These are phyloP conservation scores for Drosophila aff. DNA, from an alignment of 1,140 invertebrate species.

Conservation along the genomic window DNA sequence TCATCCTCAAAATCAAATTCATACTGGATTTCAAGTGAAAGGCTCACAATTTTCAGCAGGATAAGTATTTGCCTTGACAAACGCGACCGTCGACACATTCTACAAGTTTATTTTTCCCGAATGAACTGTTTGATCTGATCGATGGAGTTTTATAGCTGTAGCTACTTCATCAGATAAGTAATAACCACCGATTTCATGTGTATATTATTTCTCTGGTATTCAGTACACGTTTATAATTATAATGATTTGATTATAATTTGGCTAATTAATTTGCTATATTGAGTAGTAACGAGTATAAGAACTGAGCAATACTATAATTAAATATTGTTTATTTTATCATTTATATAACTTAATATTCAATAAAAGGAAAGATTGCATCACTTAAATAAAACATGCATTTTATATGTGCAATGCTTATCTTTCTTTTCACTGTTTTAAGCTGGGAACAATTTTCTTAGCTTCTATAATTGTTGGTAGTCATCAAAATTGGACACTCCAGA, in stretches of 20 bases:
- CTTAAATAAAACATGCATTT: no score
- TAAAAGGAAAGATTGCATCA: no score
- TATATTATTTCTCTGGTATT: background rate
- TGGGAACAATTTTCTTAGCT: background rate
- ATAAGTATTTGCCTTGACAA: background rate
- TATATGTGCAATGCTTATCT: background rate
- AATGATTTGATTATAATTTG: no score
- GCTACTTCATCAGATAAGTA: background rate
- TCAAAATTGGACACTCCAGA: background rate
- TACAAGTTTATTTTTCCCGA: background rate
- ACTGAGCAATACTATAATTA: no score
- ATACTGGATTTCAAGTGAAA: background rate
- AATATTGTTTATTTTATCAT: no score
- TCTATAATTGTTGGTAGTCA: background rate
- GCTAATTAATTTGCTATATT: no score
- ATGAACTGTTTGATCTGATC: background rate
- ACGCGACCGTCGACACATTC: background rate
- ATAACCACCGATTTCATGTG: background rate
- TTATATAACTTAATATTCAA: no score
- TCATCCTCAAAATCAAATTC: conserved; percentile 17
- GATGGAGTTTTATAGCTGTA: background rate
- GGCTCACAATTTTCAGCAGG: background rate
- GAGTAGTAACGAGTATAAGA: no score
- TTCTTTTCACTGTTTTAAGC: background rate
- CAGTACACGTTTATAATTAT: no score